Percentiles rank a stretch among this genome's conserved stretches.
phyloP scores from a whole-genome alignment of 2,888 invertebrate species.

The Liopterus haemorrhoidalis region DNA sequence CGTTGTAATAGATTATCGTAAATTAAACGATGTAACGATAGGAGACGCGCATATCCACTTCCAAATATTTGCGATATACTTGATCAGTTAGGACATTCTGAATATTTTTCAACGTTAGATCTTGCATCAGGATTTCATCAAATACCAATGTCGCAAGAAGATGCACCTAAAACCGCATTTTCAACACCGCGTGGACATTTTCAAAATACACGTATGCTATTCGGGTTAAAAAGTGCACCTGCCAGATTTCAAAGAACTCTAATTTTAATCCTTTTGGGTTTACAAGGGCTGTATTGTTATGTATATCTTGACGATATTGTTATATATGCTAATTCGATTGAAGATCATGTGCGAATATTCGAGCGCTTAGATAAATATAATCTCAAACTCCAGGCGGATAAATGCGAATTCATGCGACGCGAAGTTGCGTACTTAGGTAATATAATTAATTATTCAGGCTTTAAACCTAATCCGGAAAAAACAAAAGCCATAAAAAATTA shows the following conservation, averaged over 20 bases:
- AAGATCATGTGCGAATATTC: slow-evolving; percentile 32
- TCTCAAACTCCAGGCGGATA: slow-evolving; percentile 33
- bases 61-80: slow-evolving; percentile 26
- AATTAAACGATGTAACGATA: slow-evolving; percentile 36
- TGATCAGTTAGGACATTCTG: slow-evolving; percentile 16
- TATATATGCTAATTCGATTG: slow-evolving; percentile 32
- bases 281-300: slow-evolving; percentile 29
- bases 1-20: slow-evolving; percentile 35
- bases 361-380: slow-evolving; percentile 28
- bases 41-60: slow-evolving; percentile 37
- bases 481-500: slow-evolving; percentile 27
- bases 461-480: slow-evolving; percentile 28
- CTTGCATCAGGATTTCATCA: slow-evolving; percentile 34
- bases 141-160: slow-evolving; percentile 30
- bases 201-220: too few species aligned
- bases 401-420: slow-evolving; percentile 31
- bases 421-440: slow-evolving; percentile 36
- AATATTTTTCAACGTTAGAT: slow-evolving; percentile 33
- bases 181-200: too few species aligned
- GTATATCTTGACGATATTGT: slow-evolving; percentile 38
- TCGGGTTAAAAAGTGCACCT: slow-evolving; percentile 33
- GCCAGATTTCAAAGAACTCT: slow-evolving; percentile 34
- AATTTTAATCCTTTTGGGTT: slow-evolving; percentile 31
- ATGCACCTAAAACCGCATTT: slow-evolving; percentile 34
- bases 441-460: slow-evolving; percentile 37